These are phyloP conservation scores for Cricetomys ansorgei DNA, from an alignment of 2,113 vertebrate genomes.

Conservation along the genomic window DNA sequence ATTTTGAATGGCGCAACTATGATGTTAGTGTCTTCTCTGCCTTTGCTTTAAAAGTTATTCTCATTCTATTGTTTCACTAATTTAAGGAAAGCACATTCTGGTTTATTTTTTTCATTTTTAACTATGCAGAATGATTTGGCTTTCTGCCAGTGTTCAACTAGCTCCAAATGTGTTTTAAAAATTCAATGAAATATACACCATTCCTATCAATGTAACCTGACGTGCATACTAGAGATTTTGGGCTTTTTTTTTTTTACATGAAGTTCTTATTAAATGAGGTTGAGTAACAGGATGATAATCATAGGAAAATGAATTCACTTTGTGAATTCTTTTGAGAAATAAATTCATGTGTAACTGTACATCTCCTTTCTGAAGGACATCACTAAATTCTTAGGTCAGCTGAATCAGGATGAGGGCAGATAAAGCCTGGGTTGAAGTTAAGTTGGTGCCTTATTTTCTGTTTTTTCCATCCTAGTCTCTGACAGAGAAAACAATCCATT, in stretches of 20 bases:
- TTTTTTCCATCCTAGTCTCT: not conserved
- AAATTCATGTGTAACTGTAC: not conserved
- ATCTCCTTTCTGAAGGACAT: not conserved
- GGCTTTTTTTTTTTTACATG: not conserved
- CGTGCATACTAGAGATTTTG: not conserved
- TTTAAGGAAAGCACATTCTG: not conserved
- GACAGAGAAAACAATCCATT: slow-evolving; percentile 25
- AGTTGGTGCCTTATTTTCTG: not conserved
- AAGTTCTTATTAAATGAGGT: not conserved
- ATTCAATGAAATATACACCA: not conserved
- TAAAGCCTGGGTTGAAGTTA: not conserved
- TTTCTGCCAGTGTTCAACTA: not conserved
- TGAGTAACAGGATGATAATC: not conserved
- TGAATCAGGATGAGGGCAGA: not conserved
- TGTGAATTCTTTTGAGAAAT: not conserved
- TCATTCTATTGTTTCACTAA: slow-evolving; percentile 15
- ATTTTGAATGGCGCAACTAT: slow-evolving; percentile 13
- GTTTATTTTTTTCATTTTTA: not conserved
- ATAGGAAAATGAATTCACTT: not conserved
- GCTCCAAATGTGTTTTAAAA: not conserved
- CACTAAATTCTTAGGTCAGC: not conserved
- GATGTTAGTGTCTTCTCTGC: not conserved
- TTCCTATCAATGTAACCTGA: not conserved
- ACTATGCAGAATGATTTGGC: not conserved
- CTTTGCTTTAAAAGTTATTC: not conserved